Evolutionary conservation across 2,113 vertebrate species (phyloP).

Genomic region (Catagonus wagneri): DNA sequence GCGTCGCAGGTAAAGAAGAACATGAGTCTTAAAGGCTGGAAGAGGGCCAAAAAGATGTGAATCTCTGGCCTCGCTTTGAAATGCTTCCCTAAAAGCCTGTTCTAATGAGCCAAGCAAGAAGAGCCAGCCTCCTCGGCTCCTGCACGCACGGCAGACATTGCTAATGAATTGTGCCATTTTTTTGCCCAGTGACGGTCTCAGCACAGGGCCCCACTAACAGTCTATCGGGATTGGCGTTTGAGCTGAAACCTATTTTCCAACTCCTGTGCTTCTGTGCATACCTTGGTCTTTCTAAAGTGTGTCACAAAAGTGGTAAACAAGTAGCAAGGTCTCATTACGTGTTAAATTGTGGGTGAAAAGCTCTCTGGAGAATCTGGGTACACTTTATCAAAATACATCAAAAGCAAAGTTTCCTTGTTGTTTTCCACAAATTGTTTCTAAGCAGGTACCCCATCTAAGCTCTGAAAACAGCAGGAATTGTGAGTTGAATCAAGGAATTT

Average conservation of each 20-base stretch:
- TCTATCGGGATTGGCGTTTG: not conserved
- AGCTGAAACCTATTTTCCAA: slow-evolving; percentile 51
- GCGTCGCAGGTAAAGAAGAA: not conserved
- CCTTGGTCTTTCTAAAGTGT: slow-evolving; percentile 61
- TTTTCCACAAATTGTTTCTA: slow-evolving; percentile 64
- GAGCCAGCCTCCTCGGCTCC: not conserved
- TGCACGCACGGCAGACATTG: not conserved
- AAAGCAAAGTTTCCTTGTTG: slow-evolving; percentile 49
- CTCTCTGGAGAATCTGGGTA: slow-evolving; percentile 42
- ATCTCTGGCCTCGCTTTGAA: slow-evolving; percentile 37
- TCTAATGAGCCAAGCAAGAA: slow-evolving; percentile 57
- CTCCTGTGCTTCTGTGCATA: not conserved
- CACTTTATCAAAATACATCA: not conserved
- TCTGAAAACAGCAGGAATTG: slow-evolving; percentile 24
- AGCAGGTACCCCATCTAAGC: not conserved
- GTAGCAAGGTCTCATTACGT: slow-evolving; percentile 58
- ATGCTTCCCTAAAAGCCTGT: slow-evolving; percentile 10
- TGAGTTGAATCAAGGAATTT: slow-evolving; percentile 48
- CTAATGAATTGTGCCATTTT: slow-evolving; percentile 54
- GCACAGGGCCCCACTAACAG: not conserved
- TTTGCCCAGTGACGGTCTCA: not conserved
- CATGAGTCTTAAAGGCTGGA: not conserved
- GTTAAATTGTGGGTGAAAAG: slow-evolving; percentile 67
- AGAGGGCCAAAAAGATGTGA: not conserved
- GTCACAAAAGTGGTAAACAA: slow-evolving; percentile 38